Base-by-base conservation (phyloP, 2,888 invertebrate species). In the Acrobasis suavella region DNA sequence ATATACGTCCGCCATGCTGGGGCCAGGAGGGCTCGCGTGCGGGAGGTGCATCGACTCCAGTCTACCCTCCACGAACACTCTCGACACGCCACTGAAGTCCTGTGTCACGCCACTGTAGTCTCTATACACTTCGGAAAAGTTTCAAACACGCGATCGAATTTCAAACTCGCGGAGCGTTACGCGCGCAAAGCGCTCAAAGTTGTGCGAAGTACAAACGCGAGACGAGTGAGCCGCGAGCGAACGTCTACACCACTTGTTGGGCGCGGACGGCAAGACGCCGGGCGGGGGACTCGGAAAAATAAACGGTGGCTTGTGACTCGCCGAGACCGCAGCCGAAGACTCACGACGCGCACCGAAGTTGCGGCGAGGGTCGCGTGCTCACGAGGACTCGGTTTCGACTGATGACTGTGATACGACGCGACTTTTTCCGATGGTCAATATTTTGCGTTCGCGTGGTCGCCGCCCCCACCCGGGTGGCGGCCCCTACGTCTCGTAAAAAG, bases 1-100 rank as follows among this genome's bases (percentile, higher is more conserved):
- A 86, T 95, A 96, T 89, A 95, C 95, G 76, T 96, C 96, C 85
- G 95, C 94, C 93, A 95, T 95, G 71, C 93, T 93, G 70, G 94
- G 92, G 75, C 94, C 93, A 81, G 94, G 83, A 62, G 90, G 88
- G 75, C 82, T 89, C 73, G 92, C 94, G 89, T 91, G 91, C 83
- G 95, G 95, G 67, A 95, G 89, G 94, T 95, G 95, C 95, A 95
- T 95, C 86, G 89, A 89, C 90, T 85, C 88, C 87, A 85, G 82
- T 74, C 81, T 85, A 85, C 83, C 83, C 81, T 75, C 77, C 71
- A 79, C 72, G 64, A 76, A 79, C 80, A 82, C 83, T 78, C 77
- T 81, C 74, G 76, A 86, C 87, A 88, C 90, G 86, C 84, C 86
- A 88, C 89, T 82, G 75, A 79, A 85, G 86, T 87, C 81, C 82